phyloP scores from a whole-genome alignment of 2,888 invertebrate genomes.

The Bombylius major region DNA sequence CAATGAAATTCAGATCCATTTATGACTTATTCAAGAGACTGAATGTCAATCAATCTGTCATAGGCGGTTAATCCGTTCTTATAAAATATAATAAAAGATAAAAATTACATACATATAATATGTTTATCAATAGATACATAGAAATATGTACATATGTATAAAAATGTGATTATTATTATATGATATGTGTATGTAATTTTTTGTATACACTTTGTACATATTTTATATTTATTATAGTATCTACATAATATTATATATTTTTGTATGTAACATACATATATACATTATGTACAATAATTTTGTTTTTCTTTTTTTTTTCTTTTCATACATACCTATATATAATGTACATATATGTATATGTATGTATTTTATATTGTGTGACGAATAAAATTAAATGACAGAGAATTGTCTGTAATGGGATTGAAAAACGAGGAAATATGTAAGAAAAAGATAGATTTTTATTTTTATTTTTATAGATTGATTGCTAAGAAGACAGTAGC shows the following conservation, averaged over 20 bases:
- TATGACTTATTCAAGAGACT: conserved; percentile 1
- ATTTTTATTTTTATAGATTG: not conserved
- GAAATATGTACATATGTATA: too few species aligned
- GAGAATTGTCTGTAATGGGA: not conserved
- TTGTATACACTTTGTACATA: too few species aligned
- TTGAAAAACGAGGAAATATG: not conserved
- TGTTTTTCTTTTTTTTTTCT: too few species aligned
- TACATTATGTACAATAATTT: too few species aligned
- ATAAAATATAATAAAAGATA: too few species aligned
- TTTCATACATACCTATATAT: not conserved
- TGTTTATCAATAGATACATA: too few species aligned
- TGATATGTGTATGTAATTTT: not conserved
- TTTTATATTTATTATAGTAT: too few species aligned
- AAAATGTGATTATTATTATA: too few species aligned
- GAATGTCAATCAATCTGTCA: not conserved
- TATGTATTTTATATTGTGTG: not conserved
- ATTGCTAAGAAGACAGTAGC: not conserved
- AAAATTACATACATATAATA: too few species aligned
- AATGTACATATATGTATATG: not conserved
- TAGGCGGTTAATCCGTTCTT: not conserved
- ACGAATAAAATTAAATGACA: not conserved
- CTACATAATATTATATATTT: too few species aligned
- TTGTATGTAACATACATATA: too few species aligned
- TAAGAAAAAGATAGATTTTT: not conserved
- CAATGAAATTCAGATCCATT: conserved; percentile 3